phyloP scores from a whole-genome alignment of 2,888 invertebrate genomes.

The Apodemia mormo region DNA sequence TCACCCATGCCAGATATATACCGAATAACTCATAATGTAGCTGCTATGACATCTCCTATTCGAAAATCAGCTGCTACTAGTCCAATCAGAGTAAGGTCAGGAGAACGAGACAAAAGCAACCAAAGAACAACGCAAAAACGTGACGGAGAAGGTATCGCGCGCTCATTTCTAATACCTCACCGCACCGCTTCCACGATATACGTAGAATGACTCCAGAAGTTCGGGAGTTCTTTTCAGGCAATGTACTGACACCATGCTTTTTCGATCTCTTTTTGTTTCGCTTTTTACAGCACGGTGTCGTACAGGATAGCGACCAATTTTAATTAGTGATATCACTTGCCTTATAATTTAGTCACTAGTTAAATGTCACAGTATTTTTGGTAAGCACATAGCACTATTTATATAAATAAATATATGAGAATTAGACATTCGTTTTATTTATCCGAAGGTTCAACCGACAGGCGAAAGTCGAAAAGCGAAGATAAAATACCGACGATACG shows the following conservation, averaged over 20 bases:
- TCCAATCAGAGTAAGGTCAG: slow-evolving; percentile 42
- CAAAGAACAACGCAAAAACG: slow-evolving; percentile 30
- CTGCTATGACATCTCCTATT: slow-evolving; percentile 48
- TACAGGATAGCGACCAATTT: slow-evolving; percentile 8
- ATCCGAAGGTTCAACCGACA: slow-evolving; percentile 47
- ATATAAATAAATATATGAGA: slow-evolving; percentile 44
- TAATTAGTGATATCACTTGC: slow-evolving; percentile 19
- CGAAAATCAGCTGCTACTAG: slow-evolving; percentile 53
- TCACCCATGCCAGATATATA: slow-evolving; percentile 48
- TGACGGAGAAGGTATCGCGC: slow-evolving; percentile 46
- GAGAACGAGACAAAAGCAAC: slow-evolving; percentile 11
- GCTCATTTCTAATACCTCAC: slow-evolving; percentile 53
- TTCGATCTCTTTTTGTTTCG: slow-evolving; percentile 13
- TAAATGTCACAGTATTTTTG: slow-evolving; percentile 19
- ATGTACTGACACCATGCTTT: slow-evolving; percentile 18
- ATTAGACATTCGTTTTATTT: slow-evolving; percentile 49
- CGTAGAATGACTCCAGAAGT: slow-evolving; percentile 52
- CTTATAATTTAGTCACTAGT: slow-evolving; percentile 19
- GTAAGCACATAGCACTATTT: slow-evolving; percentile 25
- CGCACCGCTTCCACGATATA: slow-evolving; percentile 59
- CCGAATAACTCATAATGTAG: slow-evolving; percentile 38
- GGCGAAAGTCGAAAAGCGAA: slow-evolving; percentile 36
- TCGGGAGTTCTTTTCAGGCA: neutral
- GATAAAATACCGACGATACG: slow-evolving; percentile 31
- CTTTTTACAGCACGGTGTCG: slow-evolving; percentile 18